phyloP scores from a whole-genome alignment of 2,797 vertebrate species.

The Babyrousa celebensis region DNA sequence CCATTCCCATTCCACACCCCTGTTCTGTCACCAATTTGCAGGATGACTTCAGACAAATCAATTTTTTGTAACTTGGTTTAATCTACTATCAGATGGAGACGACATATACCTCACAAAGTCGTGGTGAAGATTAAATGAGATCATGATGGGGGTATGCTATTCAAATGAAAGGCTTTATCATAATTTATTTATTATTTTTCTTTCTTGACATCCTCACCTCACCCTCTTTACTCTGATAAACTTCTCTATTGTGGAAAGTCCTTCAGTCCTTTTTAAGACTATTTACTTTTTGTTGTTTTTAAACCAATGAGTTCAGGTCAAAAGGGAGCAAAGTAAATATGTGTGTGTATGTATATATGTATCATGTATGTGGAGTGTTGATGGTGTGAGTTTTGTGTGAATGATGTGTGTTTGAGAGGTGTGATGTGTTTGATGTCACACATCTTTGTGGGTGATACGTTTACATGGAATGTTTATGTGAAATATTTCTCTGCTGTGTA shows the following conservation, averaged over 20 bases:
- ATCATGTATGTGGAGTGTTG: not conserved
- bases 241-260: not conserved
- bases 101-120: not conserved
- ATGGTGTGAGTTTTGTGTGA: not conserved
- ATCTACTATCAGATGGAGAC: not conserved
- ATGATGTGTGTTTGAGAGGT: not conserved
- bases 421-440: not conserved
- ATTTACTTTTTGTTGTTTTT: slow-evolving; percentile 10
- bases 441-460: not conserved
- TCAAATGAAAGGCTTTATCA: not conserved
- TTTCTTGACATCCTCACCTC: not conserved
- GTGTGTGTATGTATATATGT: not conserved
- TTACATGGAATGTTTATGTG: not conserved
- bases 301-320: not conserved
- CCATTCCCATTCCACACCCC: not conserved
- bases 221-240: not conserved
- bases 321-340: not conserved
- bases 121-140: not conserved
- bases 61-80: not conserved
- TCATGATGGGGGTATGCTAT: not conserved
- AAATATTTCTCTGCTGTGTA: no score
- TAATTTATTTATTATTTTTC: not conserved
- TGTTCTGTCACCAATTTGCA: not conserved
- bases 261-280: not conserved
- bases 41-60: not conserved